Conservation (phyloP, 2,113 vertebrate genomes). For the Marmota monax region DNA sequence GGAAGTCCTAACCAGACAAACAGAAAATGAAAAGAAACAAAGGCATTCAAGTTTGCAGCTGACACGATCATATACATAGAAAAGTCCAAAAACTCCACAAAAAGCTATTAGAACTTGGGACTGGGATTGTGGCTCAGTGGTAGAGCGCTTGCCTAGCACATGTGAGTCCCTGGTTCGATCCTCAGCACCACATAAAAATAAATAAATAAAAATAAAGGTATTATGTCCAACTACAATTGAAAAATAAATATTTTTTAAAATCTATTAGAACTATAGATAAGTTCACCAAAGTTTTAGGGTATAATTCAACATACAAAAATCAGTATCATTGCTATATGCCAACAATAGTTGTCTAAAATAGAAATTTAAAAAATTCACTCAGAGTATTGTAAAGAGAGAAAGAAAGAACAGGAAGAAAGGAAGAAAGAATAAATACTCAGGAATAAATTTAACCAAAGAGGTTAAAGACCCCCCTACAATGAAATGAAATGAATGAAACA, state of each 20-base stretch:
- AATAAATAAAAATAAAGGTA: too few species aligned
- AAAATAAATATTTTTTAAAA: too few species aligned
- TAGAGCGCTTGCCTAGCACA: too few species aligned
- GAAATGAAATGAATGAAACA: background rate
- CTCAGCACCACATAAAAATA: too few species aligned
- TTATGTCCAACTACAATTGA: too few species aligned
- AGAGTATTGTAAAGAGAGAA: background rate
- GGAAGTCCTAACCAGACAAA: background rate
- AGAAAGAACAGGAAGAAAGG: background rate
- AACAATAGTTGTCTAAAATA: background rate
- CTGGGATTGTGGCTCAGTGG: too few species aligned
- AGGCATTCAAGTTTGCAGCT: background rate
- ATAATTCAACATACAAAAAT: background rate
- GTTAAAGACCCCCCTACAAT: background rate
- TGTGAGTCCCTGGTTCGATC: too few species aligned
- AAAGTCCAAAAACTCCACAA: background rate
- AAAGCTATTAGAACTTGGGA: background rate
- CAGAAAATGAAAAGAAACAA: background rate
- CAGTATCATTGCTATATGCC: background rate
- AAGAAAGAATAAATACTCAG: too few species aligned
- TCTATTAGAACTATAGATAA: background rate
- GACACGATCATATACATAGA: background rate
- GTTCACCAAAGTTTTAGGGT: background rate
- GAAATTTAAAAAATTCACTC: background rate
- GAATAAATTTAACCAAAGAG: background rate